These are phyloP conservation scores for Unio delphinus DNA, from an alignment of 2,888 invertebrate species.

Conservation along the genomic window DNA sequence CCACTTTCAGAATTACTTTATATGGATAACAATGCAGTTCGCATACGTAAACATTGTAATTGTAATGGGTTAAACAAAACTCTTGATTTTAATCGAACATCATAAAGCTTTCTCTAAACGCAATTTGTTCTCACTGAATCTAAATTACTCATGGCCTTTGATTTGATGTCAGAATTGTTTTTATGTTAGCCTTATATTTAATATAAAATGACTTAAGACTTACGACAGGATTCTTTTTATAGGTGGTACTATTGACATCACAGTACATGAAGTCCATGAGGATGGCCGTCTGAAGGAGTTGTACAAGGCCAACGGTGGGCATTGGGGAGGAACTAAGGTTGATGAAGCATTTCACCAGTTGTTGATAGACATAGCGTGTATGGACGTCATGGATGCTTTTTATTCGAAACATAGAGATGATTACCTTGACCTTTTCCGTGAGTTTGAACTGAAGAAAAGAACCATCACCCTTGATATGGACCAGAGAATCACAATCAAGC, in stretches of 20 bases:
- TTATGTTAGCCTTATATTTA: too few relatives aligned
- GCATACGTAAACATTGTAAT: too few relatives aligned
- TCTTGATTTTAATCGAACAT: too few relatives aligned
- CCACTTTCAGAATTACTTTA: too few relatives aligned
- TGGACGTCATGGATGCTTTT: constrained; percentile 26
- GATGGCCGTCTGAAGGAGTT: constrained; percentile 19
- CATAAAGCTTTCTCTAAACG: too few relatives aligned
- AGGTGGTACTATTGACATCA: constrained; percentile 38
- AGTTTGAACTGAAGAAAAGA: constrained; percentile 21
- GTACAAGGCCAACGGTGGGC: constrained; percentile 27
- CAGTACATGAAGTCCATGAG: constrained; percentile 21
- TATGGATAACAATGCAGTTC: too few relatives aligned
- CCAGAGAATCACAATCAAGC: constrained; percentile 17
- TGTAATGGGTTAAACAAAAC: too few relatives aligned
- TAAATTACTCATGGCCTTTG: too few relatives aligned
- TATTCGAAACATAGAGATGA: constrained; percentile 6
- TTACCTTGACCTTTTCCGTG: constrained; percentile 16
- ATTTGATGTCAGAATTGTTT: too few relatives aligned
- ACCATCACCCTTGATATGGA: constrained; percentile 10
- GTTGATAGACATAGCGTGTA: constrained; percentile 12
- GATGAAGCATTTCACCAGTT: constrained; percentile 16
- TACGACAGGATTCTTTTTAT: background rate
- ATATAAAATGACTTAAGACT: too few relatives aligned
- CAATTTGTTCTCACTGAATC: too few relatives aligned
- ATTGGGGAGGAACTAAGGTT: constrained; percentile 20